Evolutionary conservation across 2,888 invertebrate genomes (phyloP), one percentile per base, ranked within the genome.

Genomic region (Nomada ruficornis): DNA sequence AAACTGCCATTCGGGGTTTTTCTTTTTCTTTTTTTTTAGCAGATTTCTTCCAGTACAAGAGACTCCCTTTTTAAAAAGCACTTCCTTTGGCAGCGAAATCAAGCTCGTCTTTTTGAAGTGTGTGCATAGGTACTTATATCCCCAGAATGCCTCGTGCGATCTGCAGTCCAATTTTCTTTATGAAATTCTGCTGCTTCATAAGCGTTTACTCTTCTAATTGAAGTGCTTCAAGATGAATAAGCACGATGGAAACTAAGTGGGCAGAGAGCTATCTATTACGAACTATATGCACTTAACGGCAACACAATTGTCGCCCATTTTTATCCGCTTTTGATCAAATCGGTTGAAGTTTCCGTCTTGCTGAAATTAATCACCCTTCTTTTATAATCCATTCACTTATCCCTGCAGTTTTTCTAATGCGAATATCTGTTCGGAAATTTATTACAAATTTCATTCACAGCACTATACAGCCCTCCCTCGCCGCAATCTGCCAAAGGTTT

Each of bases 161-260:
- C 18, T 10, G 36, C 36, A 23, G 36, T 57, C 44, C 55, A 69
- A 69, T 69, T 69, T 69, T 55, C 55, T 42, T 44, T 42, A 54
- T 23, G 18, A 55, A 55, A 69, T 42, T 9, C 68, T 23, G 68
- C 55, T 44, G 42, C 23, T 11, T 57, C 55, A 3, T 5, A 23
- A 18, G 42, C 55, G 23, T 55, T 44, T 23, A 13, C 54, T 55
- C 23, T 18, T 69, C 55, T 57, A 69, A 57, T 69, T 69, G 68
- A 18, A 69, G 42, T n/a, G 42, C 23, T 55, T 23, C 44, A 13
- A 23, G 68, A 13, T 44, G 55, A 69, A 57, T 4, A 11, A 69
- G 42, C 55, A 13, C 18, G 55, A 20, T 47, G 47, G 1, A 20
- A 52, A 67, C 15, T 50, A 20, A 55, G 54, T 42, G 20, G n/a